Evolutionary conservation across 1,140 invertebrate species (phyloP).

Genomic region (Acromyrmex charruanus): DNA sequence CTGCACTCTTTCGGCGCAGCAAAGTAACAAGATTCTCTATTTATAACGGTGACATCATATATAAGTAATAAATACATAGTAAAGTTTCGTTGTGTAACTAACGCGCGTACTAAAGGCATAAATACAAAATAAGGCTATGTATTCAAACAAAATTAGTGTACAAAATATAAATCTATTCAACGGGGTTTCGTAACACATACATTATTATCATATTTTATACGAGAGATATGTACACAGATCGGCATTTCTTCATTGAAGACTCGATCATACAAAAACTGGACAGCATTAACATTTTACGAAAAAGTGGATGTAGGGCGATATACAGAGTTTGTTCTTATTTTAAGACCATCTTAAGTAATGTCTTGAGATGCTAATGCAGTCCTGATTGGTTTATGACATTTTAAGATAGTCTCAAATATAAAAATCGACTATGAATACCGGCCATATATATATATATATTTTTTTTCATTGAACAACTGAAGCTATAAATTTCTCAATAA

Average conservation of each 20-base stretch:
- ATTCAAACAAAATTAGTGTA: slow-evolving; percentile 73
- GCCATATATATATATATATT: background rate
- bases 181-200: slow-evolving; percentile 56
- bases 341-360: too few relatives aligned
- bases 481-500: slow-evolving; percentile 67
- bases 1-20: slow-evolving; percentile 23
- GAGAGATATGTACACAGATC: slow-evolving; percentile 63
- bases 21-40: slow-evolving; percentile 70
- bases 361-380: too few relatives aligned
- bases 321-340: too few relatives aligned
- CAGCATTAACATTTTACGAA: slow-evolving; percentile 64
- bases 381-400: too few relatives aligned
- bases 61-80: slow-evolving; percentile 75
- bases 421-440: too few relatives aligned
- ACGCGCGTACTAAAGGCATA: slow-evolving; percentile 64
- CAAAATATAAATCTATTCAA: slow-evolving; percentile 77
- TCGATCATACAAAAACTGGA: slow-evolving; percentile 65
- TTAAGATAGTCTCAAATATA: too few relatives aligned
- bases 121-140: slow-evolving; percentile 75
- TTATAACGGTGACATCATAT: slow-evolving; percentile 54
- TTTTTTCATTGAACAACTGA: slow-evolving; percentile 70
- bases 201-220: slow-evolving; percentile 66
- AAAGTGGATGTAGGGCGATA: slow-evolving; percentile 46
- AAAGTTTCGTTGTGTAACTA: slow-evolving; percentile 73
- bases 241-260: slow-evolving; percentile 20